Base-by-base conservation (phyloP, 1,140 invertebrate species). In the Cydia strobilella region DNA sequence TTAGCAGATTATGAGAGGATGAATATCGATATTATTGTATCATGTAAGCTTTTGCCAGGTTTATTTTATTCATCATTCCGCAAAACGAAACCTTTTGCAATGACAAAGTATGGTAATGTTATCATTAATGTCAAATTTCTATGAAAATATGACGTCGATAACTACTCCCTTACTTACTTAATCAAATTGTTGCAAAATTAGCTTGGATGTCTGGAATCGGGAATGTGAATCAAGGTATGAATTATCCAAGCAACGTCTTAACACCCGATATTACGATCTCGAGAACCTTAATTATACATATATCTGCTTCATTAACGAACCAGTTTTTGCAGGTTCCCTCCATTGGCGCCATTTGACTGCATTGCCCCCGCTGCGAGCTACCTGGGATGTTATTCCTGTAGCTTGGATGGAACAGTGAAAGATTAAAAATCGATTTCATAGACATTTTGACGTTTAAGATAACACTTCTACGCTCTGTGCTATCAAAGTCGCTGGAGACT, bases 281-380 rank as follows among this genome's bases (percentile, higher is more conserved):
- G 6, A 13, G n/a, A 7, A 5, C 54, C 18, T 23, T 59, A 59
- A 59, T 59, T 59, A 59, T 51, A 51, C 48, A 51, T 23, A 10
- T 10, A 23, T 12, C n/a, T 23, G 7, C 54, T 23, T 54, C 51
- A 54, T 54, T 18, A 54, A 18, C 51, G 2, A 59, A 59, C 54
- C 54, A 23, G 54, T 59, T 59, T 18, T 23, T 59, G 48, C 48
- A 12, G 48, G 2, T 18, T 51, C 48, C 48, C 2, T n/a, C 2
- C 65, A 39, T 35, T 69, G 65, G 65, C 65, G 27, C 27, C 27
- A 10, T 69, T 18, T 69, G 31, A 69, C 42, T 69, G 65, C 65
- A 69, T 39, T 69, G 65, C 7, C 65, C 65, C 65, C 31, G 35
- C 65, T 18, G 65, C 5, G 15, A 9, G 63, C 31, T 69, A 69